These are phyloP conservation scores for Oxytorus armatus DNA, from an alignment of 2,888 invertebrate genomes.

Conservation along the genomic window DNA sequence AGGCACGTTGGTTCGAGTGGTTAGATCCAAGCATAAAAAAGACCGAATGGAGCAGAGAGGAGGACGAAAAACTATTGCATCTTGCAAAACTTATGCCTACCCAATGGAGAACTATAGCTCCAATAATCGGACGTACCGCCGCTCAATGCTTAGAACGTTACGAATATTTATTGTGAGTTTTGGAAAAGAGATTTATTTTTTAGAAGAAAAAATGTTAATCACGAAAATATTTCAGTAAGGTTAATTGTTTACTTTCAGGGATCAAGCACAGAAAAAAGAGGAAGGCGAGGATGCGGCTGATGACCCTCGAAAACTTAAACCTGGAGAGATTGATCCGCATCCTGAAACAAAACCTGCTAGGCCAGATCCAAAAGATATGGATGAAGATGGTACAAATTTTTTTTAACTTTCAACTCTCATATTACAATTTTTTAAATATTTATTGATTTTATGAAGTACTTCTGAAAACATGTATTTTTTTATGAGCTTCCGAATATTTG, in stretches of 20 bases:
- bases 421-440: neutral
- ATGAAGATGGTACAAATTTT: slow-evolving; percentile 96
- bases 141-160: slow-evolving; percentile 99
- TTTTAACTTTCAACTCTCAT: neutral
- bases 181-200: too few relatives aligned
- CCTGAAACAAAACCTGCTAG: slow-evolving; percentile 99
- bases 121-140: slow-evolving; percentile 99
- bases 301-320: slow-evolving; percentile 98
- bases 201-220: neutral
- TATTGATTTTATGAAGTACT: too few relatives aligned
- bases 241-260: slow-evolving; percentile 86
- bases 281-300: slow-evolving; percentile 96
- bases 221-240: neutral
- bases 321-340: slow-evolving; percentile 99
- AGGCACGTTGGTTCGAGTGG: slow-evolving; percentile 99
- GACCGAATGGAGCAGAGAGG: slow-evolving; percentile 99
- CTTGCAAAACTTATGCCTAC: slow-evolving; percentile 99
- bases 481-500: neutral
- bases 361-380: slow-evolving; percentile 99
- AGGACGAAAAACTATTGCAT: slow-evolving; percentile 98
- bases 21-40: slow-evolving; percentile 99
- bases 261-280: slow-evolving; percentile 98
- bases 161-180: slow-evolving; percentile 95
- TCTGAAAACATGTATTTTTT: too few relatives aligned
- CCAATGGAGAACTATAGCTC: slow-evolving; percentile 99